Evolutionary conservation across 2,797 vertebrate species (phyloP).

Genomic region (Centroberyx gerrardi): DNA sequence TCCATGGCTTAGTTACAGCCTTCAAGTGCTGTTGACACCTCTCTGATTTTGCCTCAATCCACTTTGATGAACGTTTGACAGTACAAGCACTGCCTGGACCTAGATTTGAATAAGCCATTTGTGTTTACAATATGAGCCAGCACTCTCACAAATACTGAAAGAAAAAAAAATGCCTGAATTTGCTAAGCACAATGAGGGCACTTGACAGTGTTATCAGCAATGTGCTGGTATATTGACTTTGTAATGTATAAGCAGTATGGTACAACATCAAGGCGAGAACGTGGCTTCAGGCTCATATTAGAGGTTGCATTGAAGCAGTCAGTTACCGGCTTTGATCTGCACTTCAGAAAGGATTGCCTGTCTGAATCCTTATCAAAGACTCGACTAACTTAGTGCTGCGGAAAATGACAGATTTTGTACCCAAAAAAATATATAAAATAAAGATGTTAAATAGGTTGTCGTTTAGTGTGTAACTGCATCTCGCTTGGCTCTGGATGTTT

Average conservation of each 20-base stretch:
- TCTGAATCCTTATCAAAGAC: constrained; percentile 85
- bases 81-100: constrained; percentile 70
- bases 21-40: constrained; percentile 74
- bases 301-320: constrained; percentile 84
- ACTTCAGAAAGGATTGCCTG: constrained; percentile 86
- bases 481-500: constrained; percentile 59
- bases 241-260: constrained; percentile 83
- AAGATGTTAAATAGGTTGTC: constrained; percentile 68
- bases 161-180: constrained; percentile 72
- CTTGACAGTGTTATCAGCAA: constrained; percentile 84
- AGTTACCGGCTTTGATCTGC: constrained; percentile 87
- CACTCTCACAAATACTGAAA: constrained; percentile 76
- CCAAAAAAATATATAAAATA: constrained; percentile 25
- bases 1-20: constrained; percentile 72
- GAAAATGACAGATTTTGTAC: constrained; percentile 83
- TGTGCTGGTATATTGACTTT: constrained; percentile 82
- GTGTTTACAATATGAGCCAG: constrained; percentile 85
- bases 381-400: constrained; percentile 74
- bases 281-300: constrained; percentile 85
- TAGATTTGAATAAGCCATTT: constrained; percentile 86
- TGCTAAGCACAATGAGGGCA: constrained; percentile 80
- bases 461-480: constrained; percentile 47
- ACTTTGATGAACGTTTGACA: constrained; percentile 76
- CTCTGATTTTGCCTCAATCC: constrained; percentile 79
- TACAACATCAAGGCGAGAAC: constrained; percentile 85